Conservation (phyloP, 2,797 vertebrate genomes). For the Periparus ater region DNA sequence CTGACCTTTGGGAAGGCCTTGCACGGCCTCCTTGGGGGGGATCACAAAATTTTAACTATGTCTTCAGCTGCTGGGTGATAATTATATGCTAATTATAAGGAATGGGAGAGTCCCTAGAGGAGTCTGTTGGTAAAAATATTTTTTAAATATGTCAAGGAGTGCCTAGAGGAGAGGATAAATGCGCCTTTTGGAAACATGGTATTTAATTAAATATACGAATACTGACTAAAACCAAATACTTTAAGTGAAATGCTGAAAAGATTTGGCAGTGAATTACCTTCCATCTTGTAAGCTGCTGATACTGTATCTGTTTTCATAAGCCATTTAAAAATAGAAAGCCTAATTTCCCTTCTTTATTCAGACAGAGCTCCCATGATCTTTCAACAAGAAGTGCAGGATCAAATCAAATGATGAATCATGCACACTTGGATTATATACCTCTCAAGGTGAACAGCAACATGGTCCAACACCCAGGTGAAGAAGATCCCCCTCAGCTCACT, state of each 20-base stretch:
- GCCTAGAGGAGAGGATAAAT: slow-evolving; percentile 40
- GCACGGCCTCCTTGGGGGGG: background rate
- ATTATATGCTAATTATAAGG: slow-evolving; percentile 66
- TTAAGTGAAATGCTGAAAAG: slow-evolving; percentile 2
- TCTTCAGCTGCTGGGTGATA: slow-evolving; percentile 50
- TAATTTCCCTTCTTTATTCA: slow-evolving; percentile 29
- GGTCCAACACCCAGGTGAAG: background rate
- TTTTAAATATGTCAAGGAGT: slow-evolving; percentile 62
- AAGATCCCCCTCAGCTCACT: background rate
- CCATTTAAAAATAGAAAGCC: slow-evolving; percentile 44
- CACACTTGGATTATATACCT: background rate
- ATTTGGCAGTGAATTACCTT: background rate
- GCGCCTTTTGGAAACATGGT: background rate
- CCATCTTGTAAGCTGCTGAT: slow-evolving; percentile 24
- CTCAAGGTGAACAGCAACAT: background rate
- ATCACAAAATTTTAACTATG: slow-evolving; percentile 54
- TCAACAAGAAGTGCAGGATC: background rate
- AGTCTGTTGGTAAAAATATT: slow-evolving; percentile 54
- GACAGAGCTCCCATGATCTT: background rate
- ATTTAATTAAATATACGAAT: slow-evolving; percentile 37
- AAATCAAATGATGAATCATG: background rate
- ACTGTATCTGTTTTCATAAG: background rate
- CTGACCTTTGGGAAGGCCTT: background rate
- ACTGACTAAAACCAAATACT: slow-evolving; percentile 31
- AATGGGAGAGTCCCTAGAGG: slow-evolving; percentile 9